Evolutionary conservation across 2,888 invertebrate genomes (phyloP).

Genomic region (Pyrochroa serraticornis): DNA sequence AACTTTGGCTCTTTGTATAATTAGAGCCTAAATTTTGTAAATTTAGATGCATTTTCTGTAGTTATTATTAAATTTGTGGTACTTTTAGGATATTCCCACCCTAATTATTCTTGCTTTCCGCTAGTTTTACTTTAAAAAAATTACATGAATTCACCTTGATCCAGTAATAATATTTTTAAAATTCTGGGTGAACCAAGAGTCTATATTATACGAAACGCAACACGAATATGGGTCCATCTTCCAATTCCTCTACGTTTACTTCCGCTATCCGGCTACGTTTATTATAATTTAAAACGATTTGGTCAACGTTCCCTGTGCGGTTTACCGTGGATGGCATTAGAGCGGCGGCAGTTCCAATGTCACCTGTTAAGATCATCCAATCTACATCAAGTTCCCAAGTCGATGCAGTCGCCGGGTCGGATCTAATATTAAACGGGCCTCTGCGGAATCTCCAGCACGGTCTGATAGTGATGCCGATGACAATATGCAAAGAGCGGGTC

Average conservation of each 20-base stretch:
- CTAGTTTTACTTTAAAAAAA: no score
- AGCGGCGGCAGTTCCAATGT: constrained; percentile 22
- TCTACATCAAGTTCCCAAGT: constrained; percentile 35
- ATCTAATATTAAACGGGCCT: constrained; percentile 33
- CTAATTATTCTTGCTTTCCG: no score
- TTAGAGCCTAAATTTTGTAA: no score
- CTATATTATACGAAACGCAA: no score
- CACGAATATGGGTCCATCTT: no score
- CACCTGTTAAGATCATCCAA: constrained; percentile 35
- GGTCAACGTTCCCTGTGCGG: constrained; percentile 19
- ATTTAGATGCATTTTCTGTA: no score
- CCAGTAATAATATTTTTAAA: no score
- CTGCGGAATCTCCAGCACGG: constrained; percentile 12
- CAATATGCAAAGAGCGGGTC: constrained; percentile 27
- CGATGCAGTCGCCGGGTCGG: constrained; percentile 26
- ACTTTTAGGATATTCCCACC: no score
- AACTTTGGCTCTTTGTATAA: no score
- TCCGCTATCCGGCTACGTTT: constrained; percentile 2
- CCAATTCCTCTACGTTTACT: background rate
- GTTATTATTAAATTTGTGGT: no score
- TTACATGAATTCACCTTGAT: no score
- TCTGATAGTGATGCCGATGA: constrained; percentile 26
- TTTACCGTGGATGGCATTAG: constrained; percentile 9
- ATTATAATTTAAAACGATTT: constrained; percentile 20
- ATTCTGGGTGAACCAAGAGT: no score